Base-by-base conservation (phyloP, 2,888 invertebrate species). In the Thyatira batis region DNA sequence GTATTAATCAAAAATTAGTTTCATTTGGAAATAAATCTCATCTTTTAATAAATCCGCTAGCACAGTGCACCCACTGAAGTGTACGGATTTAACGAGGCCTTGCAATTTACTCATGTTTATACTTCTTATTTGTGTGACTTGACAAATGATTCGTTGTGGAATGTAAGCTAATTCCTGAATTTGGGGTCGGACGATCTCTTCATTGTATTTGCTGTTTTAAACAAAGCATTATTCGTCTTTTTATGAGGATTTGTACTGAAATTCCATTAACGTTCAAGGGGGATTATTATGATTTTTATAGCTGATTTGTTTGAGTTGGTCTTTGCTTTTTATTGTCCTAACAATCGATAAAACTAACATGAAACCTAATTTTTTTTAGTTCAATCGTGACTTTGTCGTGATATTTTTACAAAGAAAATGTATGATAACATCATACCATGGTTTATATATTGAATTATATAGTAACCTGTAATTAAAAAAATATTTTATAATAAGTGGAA, bases 91-190 rank as follows among this genome's bases (percentile, higher is more conserved):
- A 82, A 82, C 77, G 77, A 83, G 79, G 72, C 73, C 78, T 76
- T 68, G 76, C 82, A 80, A 81, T 85, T 80, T 71, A 77, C 76
- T 80, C 69, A 69, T 77, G 80, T 79, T 80, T 78, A 62, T 67
- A 69, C 71, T 84, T 86, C 79, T 86, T 86, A 83, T 86, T 86
- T 84, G 66, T 65, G 62, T 62, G 69, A 61, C 77, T 80, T 87
- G 85, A 88, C 84, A 82, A 87, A 87, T 84, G 82, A 84, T 76
- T 76, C 76, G 72, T 73, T 75, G 69, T 52, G 81, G 79, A 84
- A 86, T 81, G 80, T 73, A 60, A 63, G 82, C 82, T 86, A 84
- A 85, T 86, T 84, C 72, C 65, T 60, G 67, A 60, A 61, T 65
- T 63, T 62, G 66, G 58, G 72, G 69, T 71, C 72, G 64, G 49